phyloP scores from a whole-genome alignment of 1,140 invertebrate genomes.

The Anagrus nilaparvatae region DNA sequence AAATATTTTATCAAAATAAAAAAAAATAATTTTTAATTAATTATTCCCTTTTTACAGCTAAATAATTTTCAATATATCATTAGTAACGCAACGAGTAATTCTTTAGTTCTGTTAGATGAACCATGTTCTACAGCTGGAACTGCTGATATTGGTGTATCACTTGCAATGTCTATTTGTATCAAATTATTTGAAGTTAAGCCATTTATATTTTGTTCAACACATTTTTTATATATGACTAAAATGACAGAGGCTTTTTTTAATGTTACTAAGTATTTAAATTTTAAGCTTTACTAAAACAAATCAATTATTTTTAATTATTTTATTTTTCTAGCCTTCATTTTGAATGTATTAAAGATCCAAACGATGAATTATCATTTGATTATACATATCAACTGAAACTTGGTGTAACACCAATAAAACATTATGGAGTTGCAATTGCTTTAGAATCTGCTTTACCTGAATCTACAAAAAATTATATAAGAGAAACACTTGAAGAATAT shows the following conservation, averaged over 20 bases:
- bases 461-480: too few relatives aligned
- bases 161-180: constrained; percentile 76
- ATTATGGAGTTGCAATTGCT: constrained; percentile 44
- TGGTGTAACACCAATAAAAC: constrained; percentile 30
- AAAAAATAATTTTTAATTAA: constrained; percentile 1
- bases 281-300: constrained; percentile 1
- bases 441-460: constrained; percentile 29
- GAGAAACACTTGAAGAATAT: too few relatives aligned
- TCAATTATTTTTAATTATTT: constrained; percentile 3
- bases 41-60: constrained; percentile 50
- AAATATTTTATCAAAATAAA: neutral
- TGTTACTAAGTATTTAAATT: constrained; percentile 60
- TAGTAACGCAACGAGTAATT: constrained; percentile 55
- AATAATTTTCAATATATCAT: constrained; percentile 72
- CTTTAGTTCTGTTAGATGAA: constrained; percentile 82
- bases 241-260: constrained; percentile 65
- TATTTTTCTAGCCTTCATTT: constrained; percentile 34
- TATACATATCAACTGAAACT: constrained; percentile 39
- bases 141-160: constrained; percentile 74
- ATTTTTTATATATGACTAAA: constrained; percentile 65
- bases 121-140: constrained; percentile 65
- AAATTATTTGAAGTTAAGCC: constrained; percentile 56
- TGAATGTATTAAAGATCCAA: constrained; percentile 25
- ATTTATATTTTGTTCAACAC: constrained; percentile 75
- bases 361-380: constrained; percentile 21